Conservation (phyloP, 2,797 vertebrate species). For the Dendrocincla tyrannina region DNA sequence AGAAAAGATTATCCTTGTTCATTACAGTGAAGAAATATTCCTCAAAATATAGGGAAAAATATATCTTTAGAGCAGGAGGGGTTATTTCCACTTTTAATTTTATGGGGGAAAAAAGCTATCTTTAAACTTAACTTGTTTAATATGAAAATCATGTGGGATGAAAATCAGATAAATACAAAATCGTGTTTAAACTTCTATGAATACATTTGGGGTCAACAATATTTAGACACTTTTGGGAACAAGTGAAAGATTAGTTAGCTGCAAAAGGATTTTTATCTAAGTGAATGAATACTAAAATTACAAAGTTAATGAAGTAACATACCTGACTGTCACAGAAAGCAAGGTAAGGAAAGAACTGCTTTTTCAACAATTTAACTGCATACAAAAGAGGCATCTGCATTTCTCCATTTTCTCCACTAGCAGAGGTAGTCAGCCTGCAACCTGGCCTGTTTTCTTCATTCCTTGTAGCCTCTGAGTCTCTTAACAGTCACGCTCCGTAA, state of each 20-base stretch:
- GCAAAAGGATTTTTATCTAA: neutral
- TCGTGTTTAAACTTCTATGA: neutral
- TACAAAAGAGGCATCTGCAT: neutral
- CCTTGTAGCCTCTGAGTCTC: neutral
- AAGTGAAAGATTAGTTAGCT: neutral
- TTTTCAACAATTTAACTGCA: neutral
- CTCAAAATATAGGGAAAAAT: neutral
- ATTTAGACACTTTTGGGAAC: neutral
- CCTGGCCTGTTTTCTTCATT: neutral
- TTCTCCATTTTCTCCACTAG: neutral
- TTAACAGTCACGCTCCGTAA: neutral
- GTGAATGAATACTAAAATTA: neutral
- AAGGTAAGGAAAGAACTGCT: neutral
- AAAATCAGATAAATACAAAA: neutral
- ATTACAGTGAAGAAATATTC: neutral
- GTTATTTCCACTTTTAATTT: neutral
- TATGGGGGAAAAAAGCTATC: neutral
- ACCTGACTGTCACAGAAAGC: neutral
- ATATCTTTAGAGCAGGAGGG: neutral
- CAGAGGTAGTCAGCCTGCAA: neutral
- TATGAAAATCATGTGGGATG: neutral
- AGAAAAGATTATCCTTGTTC: neutral
- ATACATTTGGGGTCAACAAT: neutral
- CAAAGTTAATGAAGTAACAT: neutral
- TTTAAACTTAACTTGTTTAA: neutral